A percentile compares a stretch with the other conserved stretches of the same genome.
These are phyloP conservation scores for Drosophila burlai DNA, from an alignment of 1,140 invertebrate species.

Conservation along the genomic window DNA sequence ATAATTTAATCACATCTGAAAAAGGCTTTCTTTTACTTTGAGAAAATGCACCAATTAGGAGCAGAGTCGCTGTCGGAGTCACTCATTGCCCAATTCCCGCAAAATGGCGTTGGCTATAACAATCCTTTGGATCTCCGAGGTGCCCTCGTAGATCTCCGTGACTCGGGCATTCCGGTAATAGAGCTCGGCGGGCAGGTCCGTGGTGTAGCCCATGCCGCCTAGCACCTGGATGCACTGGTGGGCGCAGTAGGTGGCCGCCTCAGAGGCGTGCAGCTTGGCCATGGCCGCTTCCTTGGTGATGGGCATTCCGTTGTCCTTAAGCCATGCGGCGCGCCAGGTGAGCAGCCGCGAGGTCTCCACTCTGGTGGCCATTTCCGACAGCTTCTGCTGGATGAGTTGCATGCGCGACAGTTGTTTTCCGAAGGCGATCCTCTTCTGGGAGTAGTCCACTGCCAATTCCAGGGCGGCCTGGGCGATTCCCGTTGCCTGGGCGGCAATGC, in stretches of 20 bases:
- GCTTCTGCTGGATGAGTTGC: constrained; percentile 95
- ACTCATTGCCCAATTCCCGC: constrained; percentile 34
- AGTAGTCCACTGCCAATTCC: constrained; percentile 97
- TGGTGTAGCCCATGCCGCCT: constrained; percentile 97
- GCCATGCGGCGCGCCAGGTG: constrained; percentile 95
- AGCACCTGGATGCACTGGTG: constrained; percentile 89
- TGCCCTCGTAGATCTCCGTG: constrained; percentile 97
- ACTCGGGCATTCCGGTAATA: constrained; percentile 96
- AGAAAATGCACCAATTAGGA: not conserved
- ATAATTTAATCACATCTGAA: not conserved
- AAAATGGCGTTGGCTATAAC: constrained; percentile 95
- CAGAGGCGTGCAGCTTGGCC: constrained; percentile 97
- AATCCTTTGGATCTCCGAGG: constrained; percentile 97
- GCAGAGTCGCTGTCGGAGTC: not conserved
- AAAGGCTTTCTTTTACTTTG: not conserved
- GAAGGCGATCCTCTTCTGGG: constrained; percentile 94
- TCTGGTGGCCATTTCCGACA: constrained; percentile 95
- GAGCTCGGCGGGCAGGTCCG: constrained; percentile 97
- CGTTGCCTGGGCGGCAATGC: constrained; percentile 95
- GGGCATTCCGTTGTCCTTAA: constrained; percentile 94
- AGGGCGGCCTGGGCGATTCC: constrained; percentile 97
- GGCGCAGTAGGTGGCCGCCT: constrained; percentile 95
- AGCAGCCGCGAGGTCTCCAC: constrained; percentile 94
- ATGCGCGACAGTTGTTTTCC: constrained; percentile 94
- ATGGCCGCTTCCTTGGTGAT: constrained; percentile 98